These are phyloP conservation scores for Gambusia yucatana DNA, from an alignment of 2,797 vertebrate genomes.

Conservation along the genomic window DNA sequence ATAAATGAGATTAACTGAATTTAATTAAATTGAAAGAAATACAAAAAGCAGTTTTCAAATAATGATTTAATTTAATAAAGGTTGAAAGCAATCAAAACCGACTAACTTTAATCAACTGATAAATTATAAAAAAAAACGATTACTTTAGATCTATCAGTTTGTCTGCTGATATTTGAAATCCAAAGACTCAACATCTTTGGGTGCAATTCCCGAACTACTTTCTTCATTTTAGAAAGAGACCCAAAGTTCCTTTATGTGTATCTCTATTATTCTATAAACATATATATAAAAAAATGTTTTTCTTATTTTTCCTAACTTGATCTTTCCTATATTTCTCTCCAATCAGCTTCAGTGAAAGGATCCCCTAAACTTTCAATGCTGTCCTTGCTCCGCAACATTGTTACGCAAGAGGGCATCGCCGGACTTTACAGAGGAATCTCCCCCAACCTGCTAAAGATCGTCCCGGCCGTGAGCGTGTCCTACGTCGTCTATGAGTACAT, in stretches of 20 bases:
- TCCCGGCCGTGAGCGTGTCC: constrained; percentile 97
- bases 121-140: too few relatives aligned
- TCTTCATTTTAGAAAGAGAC: background rate
- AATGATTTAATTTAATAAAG: background rate
- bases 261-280: background rate
- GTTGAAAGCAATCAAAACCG: background rate
- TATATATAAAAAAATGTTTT: too few relatives aligned
- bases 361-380: constrained; percentile 89
- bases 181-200: background rate
- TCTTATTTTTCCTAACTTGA: background rate
- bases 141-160: background rate
- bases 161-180: background rate
- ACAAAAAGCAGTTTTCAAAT: background rate
- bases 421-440: constrained; percentile 96
- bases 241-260: background rate
- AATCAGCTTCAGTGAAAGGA: constrained; percentile 86
- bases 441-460: constrained; percentile 97
- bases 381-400: constrained; percentile 85
- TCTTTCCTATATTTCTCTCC: constrained; percentile 1
- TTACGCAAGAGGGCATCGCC: constrained; percentile 88
- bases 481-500: constrained; percentile 97
- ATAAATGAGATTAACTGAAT: background rate
- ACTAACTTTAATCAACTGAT: background rate
- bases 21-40: background rate
- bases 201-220: background rate